Base-by-base conservation (phyloP, 2,888 invertebrate genomes). In the Erebia aethiops region DNA sequence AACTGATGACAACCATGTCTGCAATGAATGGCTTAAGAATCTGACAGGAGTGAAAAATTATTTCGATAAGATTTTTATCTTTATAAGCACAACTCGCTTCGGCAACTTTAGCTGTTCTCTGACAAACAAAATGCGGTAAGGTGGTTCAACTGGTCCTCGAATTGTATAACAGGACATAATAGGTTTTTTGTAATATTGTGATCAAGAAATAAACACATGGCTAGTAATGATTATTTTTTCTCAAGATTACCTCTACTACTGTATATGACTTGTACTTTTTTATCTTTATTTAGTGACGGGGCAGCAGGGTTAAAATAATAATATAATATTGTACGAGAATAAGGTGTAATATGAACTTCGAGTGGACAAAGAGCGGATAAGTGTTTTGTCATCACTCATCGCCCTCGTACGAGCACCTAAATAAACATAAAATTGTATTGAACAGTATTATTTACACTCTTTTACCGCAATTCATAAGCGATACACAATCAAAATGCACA, bases 311-410 rank as follows among this genome's bases (percentile, higher is more conserved):
- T 43, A 61, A 61, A 13, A 18, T 46, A 13, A 13, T 18, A 43
- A 21, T 21, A 61, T 26, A 0, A 51, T 35, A 13, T 26, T 49
- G 21, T 21, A 56, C 11, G 56, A 21, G 56, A 16, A 49, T 26
- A 46, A 63, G 16, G 46, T 49, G 63, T 60, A 70, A 57, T 58
- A 61, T 61, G 11, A 72, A 57, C 41, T 72, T 10, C 52, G 63
- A 63, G 77, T 79, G 82, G 83, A 88, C 85, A 88, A 85, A 85
- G 84, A 81, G 79, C 79, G 78, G 78, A 83, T 79, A 87, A 87
- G 81, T 75, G 80, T 83, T 84, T 83, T 18, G 54, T 18, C 54
- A 54, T 18, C 51, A 85, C 83, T 87, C 81, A 82, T 80, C 72
- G 84, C 81, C 83, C 88, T 89, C 87, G n/a, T n/a, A n/a, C n/a